Evolutionary conservation across 2,888 invertebrate species (phyloP), one percentile per base, ranked within the genome.

Genomic region (Sminthurides aquaticus): DNA sequence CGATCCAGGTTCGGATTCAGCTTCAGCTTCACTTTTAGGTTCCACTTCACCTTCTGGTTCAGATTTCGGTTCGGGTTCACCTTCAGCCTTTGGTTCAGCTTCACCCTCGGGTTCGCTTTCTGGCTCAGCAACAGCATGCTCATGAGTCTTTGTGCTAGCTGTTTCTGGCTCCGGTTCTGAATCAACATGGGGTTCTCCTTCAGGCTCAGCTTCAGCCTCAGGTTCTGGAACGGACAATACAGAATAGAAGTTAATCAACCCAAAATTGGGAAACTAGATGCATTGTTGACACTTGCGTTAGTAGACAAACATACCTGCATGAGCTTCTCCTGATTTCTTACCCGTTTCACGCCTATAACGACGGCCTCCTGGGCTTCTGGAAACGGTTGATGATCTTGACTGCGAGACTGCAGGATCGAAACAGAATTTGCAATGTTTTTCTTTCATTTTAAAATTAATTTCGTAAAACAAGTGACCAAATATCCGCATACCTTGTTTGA

Each of bases 261-360:
- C 8, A 43, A 43, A 43, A 43, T n/a, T n/a, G n/a, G n/a, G n/a
- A n/a, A n/a, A n/a, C n/a, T n/a, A n/a, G n/a, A n/a, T n/a, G n/a
- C n/a, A n/a, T n/a, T n/a, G n/a, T n/a, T 0, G 75, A 69, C 49
- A 76, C 68, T n/a, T n/a, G n/a, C n/a, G n/a, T n/a, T n/a, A n/a
- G n/a, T n/a, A n/a, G n/a, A n/a, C n/a, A n/a, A n/a, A n/a, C n/a
- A n/a, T n/a, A n/a, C n/a, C n/a, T n/a, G n/a, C n/a, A n/a, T n/a
- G n/a, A n/a, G n/a, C n/a, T n/a, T n/a, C n/a, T n/a, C n/a, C n/a
- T n/a, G n/a, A n/a, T n/a, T n/a, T n/a, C n/a, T n/a, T n/a, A n/a
- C n/a, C n/a, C n/a, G n/a, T n/a, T 0, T 79, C 63, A 79, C 78
- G 0, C 81, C 76, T 70, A 80, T 77, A 24, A 80, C 77, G 71